phyloP scores from a whole-genome alignment of 1,140 invertebrate genomes.

The Scaptodrosophila lebanonensis region DNA sequence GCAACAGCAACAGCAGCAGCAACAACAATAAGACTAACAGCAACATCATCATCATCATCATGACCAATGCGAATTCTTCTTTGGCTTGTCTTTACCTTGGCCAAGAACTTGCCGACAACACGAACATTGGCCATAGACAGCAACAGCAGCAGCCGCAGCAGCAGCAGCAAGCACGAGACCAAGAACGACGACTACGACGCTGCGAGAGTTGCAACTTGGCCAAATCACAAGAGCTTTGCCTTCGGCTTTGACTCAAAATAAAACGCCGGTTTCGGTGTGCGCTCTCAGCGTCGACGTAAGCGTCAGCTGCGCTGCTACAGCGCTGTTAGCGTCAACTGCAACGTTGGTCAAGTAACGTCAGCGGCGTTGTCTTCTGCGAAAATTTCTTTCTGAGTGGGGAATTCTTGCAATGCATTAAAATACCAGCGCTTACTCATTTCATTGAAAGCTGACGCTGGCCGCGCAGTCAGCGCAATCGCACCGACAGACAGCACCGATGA shows the following conservation, averaged over 20 bases:
- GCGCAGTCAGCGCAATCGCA: slow-evolving; percentile 5
- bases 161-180: too few species aligned
- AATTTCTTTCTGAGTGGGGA: slow-evolving; percentile 29
- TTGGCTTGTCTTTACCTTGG: slow-evolving; percentile 57
- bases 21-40: slow-evolving; percentile 5
- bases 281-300: slow-evolving; percentile 15
- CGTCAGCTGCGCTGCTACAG: slow-evolving; percentile 5
- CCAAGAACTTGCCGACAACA: slow-evolving; percentile 62
- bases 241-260: not conserved
- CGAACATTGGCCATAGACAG: slow-evolving; percentile 58
- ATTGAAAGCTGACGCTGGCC: slow-evolving; percentile 9
- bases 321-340: slow-evolving; percentile 18
- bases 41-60: slow-evolving; percentile 13
- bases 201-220: slow-evolving; percentile 11
- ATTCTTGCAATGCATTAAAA: slow-evolving; percentile 49
- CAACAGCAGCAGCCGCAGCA: too few species aligned
- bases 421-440: slow-evolving; percentile 37
- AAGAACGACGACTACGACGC: too few species aligned
- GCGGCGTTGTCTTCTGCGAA: slow-evolving; percentile 25
- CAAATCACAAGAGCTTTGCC: too few species aligned
- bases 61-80: slow-evolving; percentile 50
- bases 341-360: slow-evolving; percentile 34
- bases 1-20: slow-evolving; percentile 17
- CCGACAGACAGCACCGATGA: slow-evolving; percentile 1
- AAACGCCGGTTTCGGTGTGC: slow-evolving; percentile 40